Evolutionary conservation across 2,113 vertebrate genomes (phyloP).

Genomic region (Rhizomys pruinosus): DNA sequence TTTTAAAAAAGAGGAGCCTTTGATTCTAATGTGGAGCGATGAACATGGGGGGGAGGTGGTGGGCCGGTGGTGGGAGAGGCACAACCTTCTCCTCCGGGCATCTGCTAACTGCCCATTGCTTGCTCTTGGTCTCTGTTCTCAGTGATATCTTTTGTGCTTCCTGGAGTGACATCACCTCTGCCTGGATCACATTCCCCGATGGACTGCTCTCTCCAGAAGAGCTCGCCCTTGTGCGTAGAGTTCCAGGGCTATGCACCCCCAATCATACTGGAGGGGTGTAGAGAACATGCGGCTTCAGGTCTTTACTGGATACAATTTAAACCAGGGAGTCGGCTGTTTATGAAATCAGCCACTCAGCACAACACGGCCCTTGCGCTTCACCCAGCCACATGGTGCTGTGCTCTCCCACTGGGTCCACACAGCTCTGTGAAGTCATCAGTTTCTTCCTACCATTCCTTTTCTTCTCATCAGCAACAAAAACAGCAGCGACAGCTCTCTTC

Average conservation of each 20-base stretch:
- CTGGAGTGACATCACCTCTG: accelerated
- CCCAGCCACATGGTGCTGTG: accelerated
- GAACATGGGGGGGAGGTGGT: accelerated
- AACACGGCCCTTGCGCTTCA: not conserved
- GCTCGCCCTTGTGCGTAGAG: accelerated
- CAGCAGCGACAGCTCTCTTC: no score
- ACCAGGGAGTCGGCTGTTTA: not conserved
- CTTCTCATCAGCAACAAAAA: not conserved
- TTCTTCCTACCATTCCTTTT: not conserved
- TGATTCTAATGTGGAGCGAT: accelerated
- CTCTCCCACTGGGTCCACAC: accelerated
- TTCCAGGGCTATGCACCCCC: accelerated
- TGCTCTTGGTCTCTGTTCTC: not conserved
- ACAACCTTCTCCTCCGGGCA: no score
- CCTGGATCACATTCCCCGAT: not conserved
- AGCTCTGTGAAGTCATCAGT: not conserved
- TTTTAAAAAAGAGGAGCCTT: not conserved
- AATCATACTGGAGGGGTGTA: no score
- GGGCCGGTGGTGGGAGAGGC: not conserved
- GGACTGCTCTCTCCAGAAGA: not conserved
- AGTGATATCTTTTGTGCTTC: not conserved
- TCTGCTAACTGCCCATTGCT: accelerated
- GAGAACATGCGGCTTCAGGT: not conserved
- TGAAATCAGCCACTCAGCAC: not conserved
- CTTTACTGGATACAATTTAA: not conserved